Evolutionary conservation across 2,797 vertebrate genomes (phyloP).

Genomic region (Chelon auratus): DNA sequence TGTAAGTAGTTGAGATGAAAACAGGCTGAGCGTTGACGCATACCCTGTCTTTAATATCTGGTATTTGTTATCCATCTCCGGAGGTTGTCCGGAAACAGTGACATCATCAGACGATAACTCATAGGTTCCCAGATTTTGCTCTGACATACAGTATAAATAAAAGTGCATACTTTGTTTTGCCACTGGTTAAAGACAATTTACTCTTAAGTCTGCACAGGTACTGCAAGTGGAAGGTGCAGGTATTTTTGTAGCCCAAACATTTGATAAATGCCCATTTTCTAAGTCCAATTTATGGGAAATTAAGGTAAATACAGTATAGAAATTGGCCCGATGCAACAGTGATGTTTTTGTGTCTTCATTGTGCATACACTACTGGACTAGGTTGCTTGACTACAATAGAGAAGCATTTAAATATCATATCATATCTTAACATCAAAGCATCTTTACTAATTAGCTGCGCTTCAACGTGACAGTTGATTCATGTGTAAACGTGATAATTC

Average conservation of each 20-base stretch:
- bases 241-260: background rate
- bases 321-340: slow-evolving; percentile 3
- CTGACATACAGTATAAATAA: slow-evolving; percentile 4
- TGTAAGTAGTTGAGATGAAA: too few relatives aligned
- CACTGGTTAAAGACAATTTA: background rate
- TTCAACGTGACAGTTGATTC: slow-evolving; percentile 21
- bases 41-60: too few relatives aligned
- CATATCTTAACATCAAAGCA: slow-evolving; percentile 5
- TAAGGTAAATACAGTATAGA: background rate
- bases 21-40: too few relatives aligned
- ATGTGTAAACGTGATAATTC: slow-evolving; percentile 38
- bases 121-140: background rate
- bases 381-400: background rate
- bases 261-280: slow-evolving; percentile 2
- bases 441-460: slow-evolving; percentile 13
- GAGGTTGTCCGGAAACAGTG: too few relatives aligned
- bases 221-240: background rate
- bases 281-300: background rate
- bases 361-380: background rate
- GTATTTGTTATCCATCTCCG: too few relatives aligned
- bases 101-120: too few relatives aligned
- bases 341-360: slow-evolving; percentile 16
- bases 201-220: background rate
- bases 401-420: slow-evolving; percentile 19
- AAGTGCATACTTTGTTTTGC: background rate